phyloP scores from a whole-genome alignment of 1,140 invertebrate species.

The Sarcophaga peregrina region DNA sequence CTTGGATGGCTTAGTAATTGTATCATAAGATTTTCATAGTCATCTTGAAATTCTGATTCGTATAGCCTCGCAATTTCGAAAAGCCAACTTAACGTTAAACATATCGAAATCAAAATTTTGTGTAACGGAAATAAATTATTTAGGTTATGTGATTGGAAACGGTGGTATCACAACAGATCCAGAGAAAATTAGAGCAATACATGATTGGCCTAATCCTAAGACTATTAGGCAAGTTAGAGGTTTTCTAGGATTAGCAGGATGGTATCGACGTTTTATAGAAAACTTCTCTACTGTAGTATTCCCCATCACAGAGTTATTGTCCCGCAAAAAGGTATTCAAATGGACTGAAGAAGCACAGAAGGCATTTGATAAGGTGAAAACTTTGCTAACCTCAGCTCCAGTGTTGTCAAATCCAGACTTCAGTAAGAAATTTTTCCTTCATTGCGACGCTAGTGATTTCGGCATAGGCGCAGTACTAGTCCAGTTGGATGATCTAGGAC shows the following conservation, averaged over 20 bases:
- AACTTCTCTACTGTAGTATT: slow-evolving; percentile 45
- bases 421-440: slow-evolving; percentile 43
- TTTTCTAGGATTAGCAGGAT: slow-evolving; percentile 46
- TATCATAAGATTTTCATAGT: slow-evolving; percentile 50
- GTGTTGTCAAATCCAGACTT: slow-evolving; percentile 47
- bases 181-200: slow-evolving; percentile 50
- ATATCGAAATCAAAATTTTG: slow-evolving; percentile 66
- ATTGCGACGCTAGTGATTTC: slow-evolving; percentile 46
- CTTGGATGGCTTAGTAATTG: slow-evolving; percentile 45
- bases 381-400: slow-evolving; percentile 44
- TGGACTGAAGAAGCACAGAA: slow-evolving; percentile 49
- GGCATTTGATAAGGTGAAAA: slow-evolving; percentile 56
- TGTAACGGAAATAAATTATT: slow-evolving; percentile 48
- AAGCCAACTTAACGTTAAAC: slow-evolving; percentile 67
- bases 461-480: neutral
- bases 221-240: slow-evolving; percentile 46
- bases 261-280: slow-evolving; percentile 47
- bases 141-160: slow-evolving; percentile 47
- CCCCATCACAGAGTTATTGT: slow-evolving; percentile 45
- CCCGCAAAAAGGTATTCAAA: slow-evolving; percentile 25
- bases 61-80: slow-evolving; percentile 60
- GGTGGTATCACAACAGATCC: slow-evolving; percentile 48
- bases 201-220: slow-evolving; percentile 45
- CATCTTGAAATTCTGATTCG: slow-evolving; percentile 62
- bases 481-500: slow-evolving; percentile 36